Evolutionary conservation across 2,113 vertebrate genomes (phyloP).

Genomic region (Oryzias melastigma): DNA sequence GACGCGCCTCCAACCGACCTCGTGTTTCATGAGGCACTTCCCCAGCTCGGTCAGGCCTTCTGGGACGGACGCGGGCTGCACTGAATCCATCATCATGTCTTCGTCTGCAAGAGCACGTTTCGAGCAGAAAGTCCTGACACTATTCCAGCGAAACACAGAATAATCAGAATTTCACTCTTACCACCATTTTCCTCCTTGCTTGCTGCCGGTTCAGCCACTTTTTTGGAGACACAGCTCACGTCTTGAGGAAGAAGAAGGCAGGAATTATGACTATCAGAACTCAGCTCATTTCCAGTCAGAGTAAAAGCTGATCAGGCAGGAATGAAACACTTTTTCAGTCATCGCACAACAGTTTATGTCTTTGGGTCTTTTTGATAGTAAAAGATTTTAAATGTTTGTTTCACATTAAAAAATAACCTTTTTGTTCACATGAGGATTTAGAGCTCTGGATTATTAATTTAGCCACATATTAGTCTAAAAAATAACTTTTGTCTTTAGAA

Average conservation of each 20-base stretch:
- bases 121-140: neutral
- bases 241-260: conserved; percentile 69
- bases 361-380: neutral
- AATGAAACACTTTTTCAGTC: neutral
- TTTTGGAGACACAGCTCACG: conserved; percentile 88
- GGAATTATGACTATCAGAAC: conserved; percentile 6
- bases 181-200: conserved; percentile 86
- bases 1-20: conserved; percentile 73
- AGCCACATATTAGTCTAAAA: no score
- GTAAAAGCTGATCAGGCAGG: conserved; percentile 21
- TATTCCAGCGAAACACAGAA: neutral
- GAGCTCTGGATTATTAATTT: no score
- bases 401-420: no score
- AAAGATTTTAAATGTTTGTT: no score
- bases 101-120: conserved; percentile 79
- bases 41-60: conserved; percentile 91
- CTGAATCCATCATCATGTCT: conserved; percentile 88
- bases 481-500: no score
- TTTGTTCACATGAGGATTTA: no score
- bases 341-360: neutral
- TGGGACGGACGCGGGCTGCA: conserved; percentile 62
- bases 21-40: conserved; percentile 88
- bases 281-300: neutral
- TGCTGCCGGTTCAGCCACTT: conserved; percentile 79
- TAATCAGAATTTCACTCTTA: conserved; percentile 54